phyloP scores from a whole-genome alignment of 2,888 invertebrate species.

The Micropterix aruncella region DNA sequence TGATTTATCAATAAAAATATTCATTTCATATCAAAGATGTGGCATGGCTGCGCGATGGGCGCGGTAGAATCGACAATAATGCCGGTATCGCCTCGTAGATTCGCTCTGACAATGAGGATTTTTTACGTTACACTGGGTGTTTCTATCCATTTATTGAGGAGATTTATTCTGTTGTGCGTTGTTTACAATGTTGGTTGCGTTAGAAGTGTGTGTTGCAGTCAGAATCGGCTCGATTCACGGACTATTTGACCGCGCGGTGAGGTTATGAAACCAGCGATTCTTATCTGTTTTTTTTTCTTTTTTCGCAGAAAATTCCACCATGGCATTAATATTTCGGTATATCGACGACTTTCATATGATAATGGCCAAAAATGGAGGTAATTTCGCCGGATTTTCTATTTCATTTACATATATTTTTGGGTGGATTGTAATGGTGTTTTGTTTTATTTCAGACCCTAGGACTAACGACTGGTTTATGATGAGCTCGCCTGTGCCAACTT shows the following conservation, averaged over 20 bases:
- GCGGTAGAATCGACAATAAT: no score
- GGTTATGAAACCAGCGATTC: constrained; percentile 1
- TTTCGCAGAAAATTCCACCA: constrained; percentile 39
- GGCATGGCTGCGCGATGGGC: not conserved
- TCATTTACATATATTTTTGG: no score
- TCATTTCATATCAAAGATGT: constrained; percentile 2
- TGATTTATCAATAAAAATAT: constrained; percentile 5
- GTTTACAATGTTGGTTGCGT: constrained; percentile 3
- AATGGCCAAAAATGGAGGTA: constrained; percentile 75
- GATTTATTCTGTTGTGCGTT: not conserved
- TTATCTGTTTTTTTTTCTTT: constrained; percentile 13
- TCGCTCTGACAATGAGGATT: not conserved
- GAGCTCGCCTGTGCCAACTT: constrained; percentile 86
- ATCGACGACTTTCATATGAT: constrained; percentile 66
- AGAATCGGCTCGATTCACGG: constrained; percentile 7
- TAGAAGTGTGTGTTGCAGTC: constrained; percentile 2
- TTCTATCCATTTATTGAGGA: not conserved
- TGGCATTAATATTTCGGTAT: constrained; percentile 72
- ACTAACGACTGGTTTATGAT: constrained; percentile 88
- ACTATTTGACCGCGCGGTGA: constrained; percentile 2
- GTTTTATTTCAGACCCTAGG: constrained; percentile 57
- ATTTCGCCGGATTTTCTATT: constrained; percentile 20
- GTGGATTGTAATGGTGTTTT: constrained; percentile 10
- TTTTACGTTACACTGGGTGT: not conserved
- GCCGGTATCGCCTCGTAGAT: not conserved